These are phyloP conservation scores for Protobothrops mucrosquamatus DNA, from an alignment of 2,113 vertebrate genomes.

Conservation along the genomic window DNA sequence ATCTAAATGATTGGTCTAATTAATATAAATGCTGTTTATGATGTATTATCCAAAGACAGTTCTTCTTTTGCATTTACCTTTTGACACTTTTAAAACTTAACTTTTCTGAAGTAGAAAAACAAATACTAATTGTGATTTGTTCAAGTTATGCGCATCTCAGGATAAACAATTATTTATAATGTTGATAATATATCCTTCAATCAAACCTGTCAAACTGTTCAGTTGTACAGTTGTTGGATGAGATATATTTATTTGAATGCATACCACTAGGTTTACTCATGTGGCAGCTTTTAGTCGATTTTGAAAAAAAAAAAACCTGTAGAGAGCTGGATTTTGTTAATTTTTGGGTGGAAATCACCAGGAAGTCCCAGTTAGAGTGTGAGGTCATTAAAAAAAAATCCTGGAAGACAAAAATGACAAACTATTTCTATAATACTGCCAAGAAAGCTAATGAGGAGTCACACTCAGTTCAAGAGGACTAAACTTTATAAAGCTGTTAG, in stretches of 20 bases:
- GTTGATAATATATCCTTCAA: background rate
- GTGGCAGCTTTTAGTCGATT: background rate
- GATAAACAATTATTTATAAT: background rate
- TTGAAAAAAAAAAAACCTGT: background rate
- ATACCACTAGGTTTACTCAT: background rate
- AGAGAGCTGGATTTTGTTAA: background rate
- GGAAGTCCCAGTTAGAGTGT: background rate
- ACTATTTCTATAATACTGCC: background rate
- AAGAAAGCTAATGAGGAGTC: background rate
- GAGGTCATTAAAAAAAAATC: background rate
- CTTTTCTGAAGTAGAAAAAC: background rate
- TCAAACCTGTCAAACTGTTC: background rate
- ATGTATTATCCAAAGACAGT: background rate
- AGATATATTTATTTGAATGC: background rate
- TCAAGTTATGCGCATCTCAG: background rate
- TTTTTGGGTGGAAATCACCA: background rate
- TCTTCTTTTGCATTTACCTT: background rate
- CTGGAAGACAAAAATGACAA: background rate
- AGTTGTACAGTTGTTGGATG: background rate
- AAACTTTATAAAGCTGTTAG: background rate
- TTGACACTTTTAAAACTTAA: background rate
- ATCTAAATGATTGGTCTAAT: background rate
- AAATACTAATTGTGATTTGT: background rate
- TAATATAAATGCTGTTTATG: background rate
- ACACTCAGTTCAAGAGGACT: background rate